Evolutionary conservation across 2,113 vertebrate genomes (phyloP).

Genomic region (Macrotus californicus): DNA sequence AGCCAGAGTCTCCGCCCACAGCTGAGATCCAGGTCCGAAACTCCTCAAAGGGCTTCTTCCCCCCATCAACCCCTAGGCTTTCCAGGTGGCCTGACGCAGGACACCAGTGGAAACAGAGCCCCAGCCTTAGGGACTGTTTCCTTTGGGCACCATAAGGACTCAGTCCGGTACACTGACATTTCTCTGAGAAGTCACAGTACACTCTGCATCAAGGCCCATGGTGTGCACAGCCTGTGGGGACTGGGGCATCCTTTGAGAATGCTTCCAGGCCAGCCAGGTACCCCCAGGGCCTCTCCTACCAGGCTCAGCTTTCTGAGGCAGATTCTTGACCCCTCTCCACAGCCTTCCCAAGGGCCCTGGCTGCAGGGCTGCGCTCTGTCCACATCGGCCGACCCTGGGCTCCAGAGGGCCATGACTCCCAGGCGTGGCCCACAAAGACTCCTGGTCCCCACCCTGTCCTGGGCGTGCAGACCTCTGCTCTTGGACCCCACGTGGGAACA

Average conservation of each 20-base stretch:
- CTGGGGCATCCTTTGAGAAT: neutral
- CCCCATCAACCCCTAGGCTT: neutral
- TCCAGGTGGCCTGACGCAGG: neutral
- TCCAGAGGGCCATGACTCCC: neutral
- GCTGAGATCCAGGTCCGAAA: neutral
- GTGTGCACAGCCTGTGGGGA: neutral
- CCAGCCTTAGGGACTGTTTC: neutral
- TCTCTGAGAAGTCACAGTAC: neutral
- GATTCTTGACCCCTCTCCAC: neutral
- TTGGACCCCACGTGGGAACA: neutral
- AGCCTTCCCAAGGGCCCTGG: neutral
- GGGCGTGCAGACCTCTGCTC: neutral
- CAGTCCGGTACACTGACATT: neutral
- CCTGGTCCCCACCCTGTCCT: neutral
- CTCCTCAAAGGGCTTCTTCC: neutral
- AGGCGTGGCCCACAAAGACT: neutral
- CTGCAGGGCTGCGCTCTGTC: neutral
- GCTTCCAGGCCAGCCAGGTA: neutral
- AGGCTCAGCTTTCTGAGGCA: neutral
- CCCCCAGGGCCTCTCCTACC: neutral
- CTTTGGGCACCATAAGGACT: neutral
- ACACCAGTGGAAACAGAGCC: neutral
- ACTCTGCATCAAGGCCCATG: neutral
- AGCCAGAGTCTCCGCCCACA: neutral
- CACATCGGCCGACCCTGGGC: neutral